A percentile compares a stretch with the other conserved stretches of the same genome.
Evolutionary conservation across 2,888 invertebrate species (phyloP).

Genomic region (Ecliptopera silaceata): DNA sequence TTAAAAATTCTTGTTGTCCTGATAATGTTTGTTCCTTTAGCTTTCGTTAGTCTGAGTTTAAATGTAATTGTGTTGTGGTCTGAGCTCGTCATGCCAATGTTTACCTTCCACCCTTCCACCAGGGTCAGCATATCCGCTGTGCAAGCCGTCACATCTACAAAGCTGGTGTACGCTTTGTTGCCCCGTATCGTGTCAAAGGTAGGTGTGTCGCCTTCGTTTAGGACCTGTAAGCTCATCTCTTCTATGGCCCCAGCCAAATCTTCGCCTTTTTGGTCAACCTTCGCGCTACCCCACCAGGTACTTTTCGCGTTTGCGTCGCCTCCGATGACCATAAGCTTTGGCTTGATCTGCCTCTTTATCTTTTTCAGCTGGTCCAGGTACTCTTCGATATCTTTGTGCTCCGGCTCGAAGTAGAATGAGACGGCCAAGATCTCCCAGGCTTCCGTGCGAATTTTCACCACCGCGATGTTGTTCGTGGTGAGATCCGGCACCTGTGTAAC

Average conservation of each 20-base stretch:
- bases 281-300: neutral
- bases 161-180: conserved; percentile 20
- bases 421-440: too few relatives aligned
- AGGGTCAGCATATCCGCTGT: conserved; percentile 14
- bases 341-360: neutral
- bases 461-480: too few relatives aligned
- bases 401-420: too few relatives aligned
- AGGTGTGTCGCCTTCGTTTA: conserved; percentile 36
- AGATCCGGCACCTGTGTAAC: neutral
- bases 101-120: conserved; percentile 24
- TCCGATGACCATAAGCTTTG: neutral
- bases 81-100: neutral
- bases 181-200: conserved; percentile 39
- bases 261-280: conserved; percentile 18
- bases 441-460: too few relatives aligned
- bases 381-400: too few relatives aligned
- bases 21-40: neutral
- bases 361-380: neutral
- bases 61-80: neutral
- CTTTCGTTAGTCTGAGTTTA: neutral
- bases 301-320: conserved; percentile 7
- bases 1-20: neutral
- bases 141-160: conserved; percentile 40
- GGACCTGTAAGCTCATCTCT: conserved; percentile 31
- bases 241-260: conserved; percentile 9